These are phyloP conservation scores for Coenonympha glycerion DNA, from an alignment of 2,888 invertebrate species.

Conservation along the genomic window DNA sequence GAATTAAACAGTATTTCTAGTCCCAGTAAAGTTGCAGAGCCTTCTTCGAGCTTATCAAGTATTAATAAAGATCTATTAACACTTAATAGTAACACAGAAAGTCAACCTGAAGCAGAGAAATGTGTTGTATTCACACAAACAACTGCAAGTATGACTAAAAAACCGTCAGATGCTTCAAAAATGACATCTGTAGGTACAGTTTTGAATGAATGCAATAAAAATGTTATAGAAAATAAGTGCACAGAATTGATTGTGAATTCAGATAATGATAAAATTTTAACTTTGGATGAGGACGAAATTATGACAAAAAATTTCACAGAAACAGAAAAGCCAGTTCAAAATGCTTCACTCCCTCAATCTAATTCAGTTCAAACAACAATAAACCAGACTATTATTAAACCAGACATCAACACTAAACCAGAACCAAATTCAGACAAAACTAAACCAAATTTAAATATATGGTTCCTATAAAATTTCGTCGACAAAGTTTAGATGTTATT, in stretches of 20 bases:
- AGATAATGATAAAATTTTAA: background rate
- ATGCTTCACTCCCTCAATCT: too few relatives aligned
- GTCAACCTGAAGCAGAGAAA: background rate
- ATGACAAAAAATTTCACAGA: background rate
- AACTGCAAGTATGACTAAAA: background rate
- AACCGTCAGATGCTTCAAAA: background rate
- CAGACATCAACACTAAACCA: too few relatives aligned
- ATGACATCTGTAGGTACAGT: slow-evolving; percentile 1
- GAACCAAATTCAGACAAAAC: background rate
- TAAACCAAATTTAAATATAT: slow-evolving; percentile 33
- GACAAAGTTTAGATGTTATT: slow-evolving; percentile 60
- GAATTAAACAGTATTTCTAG: slow-evolving; percentile 57
- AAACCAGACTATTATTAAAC: too few relatives aligned
- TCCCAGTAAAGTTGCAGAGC: slow-evolving; percentile 81
- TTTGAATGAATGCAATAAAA: background rate
- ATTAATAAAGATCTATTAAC: slow-evolving; percentile 4
- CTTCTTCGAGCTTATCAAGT: slow-evolving; percentile 13
- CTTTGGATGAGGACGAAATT: background rate
- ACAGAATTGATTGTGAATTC: background rate
- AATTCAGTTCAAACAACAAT: too few relatives aligned
- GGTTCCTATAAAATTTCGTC: slow-evolving; percentile 56
- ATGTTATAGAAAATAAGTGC: slow-evolving; percentile 2
- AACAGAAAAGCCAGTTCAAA: slow-evolving; percentile 17
- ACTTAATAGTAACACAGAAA: background rate
- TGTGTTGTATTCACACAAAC: background rate